Evolutionary conservation across 2,113 vertebrate genomes (phyloP), one percentile per base, ranked within the genome.

Genomic region (Rhombomys opimus): DNA sequence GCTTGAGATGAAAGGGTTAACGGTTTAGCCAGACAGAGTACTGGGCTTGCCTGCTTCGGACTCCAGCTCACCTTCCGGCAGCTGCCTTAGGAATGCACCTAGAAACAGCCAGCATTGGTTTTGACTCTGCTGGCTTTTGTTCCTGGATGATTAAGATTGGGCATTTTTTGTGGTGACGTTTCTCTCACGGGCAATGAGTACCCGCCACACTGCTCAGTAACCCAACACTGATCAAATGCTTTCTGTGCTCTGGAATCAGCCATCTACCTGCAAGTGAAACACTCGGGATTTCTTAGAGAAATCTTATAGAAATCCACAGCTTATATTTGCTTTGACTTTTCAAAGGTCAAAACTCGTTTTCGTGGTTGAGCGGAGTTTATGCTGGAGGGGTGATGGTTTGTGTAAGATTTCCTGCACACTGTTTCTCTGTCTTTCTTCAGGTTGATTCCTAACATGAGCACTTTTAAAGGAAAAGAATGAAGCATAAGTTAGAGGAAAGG

Each of bases 121-220:
- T 9, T 46, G 81, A 93, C 91, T 93, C 96, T 78, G 93, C 82
- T 97, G 96, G 80, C 96, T 98, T 98, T 97, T 97, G 93, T 95
- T 98, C 96, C 95, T 78, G 35, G 93, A 25, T 59, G 35, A 63
- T n/a, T 92, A 85, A 67, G 32, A 86, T 61, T 97, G 35, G 32
- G 97, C 93, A 96, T 98, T 68, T 96, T 98, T 93, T 94, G 81
- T 93, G 90, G 97, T 99, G 99, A 99, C 98, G 99, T 98, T 92
- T 98, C 96, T 78, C 82, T 98, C 96, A 76, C 85, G 98, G 98
- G 98, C 98, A 98, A 98, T 98, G 98, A 98, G 98, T 97, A 96
- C 95, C 94, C 92, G 97, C 90, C 95, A 90, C 94, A 96, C 96
- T 97, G 96, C 93, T 94, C 96, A 70, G 94, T 97, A 98, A 98